These are phyloP conservation scores for Schizaphis graminum DNA, from an alignment of 2,888 invertebrate species.

Conservation along the genomic window DNA sequence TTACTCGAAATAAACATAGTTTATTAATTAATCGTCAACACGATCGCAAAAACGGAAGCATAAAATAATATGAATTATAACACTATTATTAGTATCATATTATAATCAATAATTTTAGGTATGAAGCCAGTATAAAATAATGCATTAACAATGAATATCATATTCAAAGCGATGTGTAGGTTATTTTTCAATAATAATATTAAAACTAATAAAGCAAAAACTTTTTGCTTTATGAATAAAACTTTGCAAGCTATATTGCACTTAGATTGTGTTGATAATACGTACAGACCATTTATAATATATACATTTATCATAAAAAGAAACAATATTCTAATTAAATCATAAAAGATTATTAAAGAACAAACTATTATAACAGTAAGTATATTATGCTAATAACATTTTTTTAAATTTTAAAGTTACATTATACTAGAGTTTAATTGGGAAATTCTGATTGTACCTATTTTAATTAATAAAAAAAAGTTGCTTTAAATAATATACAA, in stretches of 20 bases:
- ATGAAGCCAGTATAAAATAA: background rate
- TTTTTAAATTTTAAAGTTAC: background rate
- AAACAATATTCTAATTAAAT: background rate
- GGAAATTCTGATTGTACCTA: background rate
- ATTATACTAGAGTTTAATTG: background rate
- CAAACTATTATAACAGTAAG: background rate
- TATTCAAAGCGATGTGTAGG: background rate
- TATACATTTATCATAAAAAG: background rate
- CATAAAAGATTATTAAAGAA: background rate
- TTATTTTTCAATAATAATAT: background rate
- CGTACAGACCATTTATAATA: background rate
- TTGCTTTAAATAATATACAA: background rate
- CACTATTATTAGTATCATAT: background rate
- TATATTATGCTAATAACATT: background rate
- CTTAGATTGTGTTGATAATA: background rate
- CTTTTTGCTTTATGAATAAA: background rate
- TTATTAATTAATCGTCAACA: background rate
- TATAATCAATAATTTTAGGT: background rate
- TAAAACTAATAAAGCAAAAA: constrained; percentile 31
- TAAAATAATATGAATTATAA: background rate
- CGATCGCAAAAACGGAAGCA: background rate
- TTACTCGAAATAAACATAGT: background rate
- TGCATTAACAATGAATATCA: background rate
- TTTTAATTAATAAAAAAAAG: background rate
- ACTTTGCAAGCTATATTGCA: background rate